Conservation (phyloP, 1,140 invertebrate species). For the Pseudomyrmex pallidus region DNA sequence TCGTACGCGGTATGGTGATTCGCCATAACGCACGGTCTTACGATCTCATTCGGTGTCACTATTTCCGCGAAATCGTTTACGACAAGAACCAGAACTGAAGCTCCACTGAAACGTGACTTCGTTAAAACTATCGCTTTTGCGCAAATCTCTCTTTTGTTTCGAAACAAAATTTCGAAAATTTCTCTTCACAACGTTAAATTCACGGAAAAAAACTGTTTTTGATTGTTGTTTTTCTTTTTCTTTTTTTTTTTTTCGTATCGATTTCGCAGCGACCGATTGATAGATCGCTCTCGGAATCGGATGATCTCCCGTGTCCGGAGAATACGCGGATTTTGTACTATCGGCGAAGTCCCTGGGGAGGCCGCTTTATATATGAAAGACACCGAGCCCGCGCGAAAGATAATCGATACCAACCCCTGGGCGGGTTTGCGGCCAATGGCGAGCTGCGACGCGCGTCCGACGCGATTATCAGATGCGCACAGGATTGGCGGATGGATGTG, state of each 20-base stretch:
- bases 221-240: not conserved
- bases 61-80: constrained; percentile 6
- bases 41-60: constrained; percentile 56
- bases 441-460: constrained; percentile 40
- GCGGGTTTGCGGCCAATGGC: constrained; percentile 78
- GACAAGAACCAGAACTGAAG: constrained; percentile 13
- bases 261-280: not conserved
- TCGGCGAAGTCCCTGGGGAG: constrained; percentile 75
- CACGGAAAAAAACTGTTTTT: not conserved
- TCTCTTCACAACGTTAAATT: not conserved
- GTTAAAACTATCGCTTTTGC: not conserved
- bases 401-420: constrained; percentile 83
- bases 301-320: not conserved
- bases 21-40: constrained; percentile 74
- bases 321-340: constrained; percentile 54
- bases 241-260: not conserved
- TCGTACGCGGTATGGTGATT: constrained; percentile 81
- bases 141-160: not conserved
- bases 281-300: not conserved
- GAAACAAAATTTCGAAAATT: not conserved
- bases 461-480: constrained; percentile 65
- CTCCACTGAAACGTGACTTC: not conserved
- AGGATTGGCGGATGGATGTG: constrained; percentile 75
- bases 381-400: constrained; percentile 56
- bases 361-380: constrained; percentile 79